phyloP scores from a whole-genome alignment of 1,140 invertebrate genomes.

The Drosophila santomea region DNA sequence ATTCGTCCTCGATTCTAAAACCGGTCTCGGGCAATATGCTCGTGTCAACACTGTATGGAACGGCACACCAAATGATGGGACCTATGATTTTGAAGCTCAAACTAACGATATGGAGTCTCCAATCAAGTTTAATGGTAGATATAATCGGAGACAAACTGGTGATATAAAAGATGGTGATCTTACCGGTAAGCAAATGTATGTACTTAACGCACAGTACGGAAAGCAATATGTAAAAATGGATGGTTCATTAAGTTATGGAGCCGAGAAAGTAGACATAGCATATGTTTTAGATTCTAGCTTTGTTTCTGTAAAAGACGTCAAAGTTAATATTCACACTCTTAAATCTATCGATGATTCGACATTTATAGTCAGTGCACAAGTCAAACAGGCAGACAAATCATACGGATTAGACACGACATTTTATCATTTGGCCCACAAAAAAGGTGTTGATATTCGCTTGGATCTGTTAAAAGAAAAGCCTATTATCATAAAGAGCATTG shows the following conservation, averaged over 20 bases:
- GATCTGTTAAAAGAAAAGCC: slow-evolving; percentile 72
- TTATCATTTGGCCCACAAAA: slow-evolving; percentile 58
- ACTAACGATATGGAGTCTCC: slow-evolving; percentile 46
- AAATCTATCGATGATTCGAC: slow-evolving; percentile 85
- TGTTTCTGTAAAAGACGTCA: slow-evolving; percentile 86
- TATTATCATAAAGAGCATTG: slow-evolving; percentile 86
- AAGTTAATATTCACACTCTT: slow-evolving; percentile 86
- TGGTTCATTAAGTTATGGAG: slow-evolving; percentile 29
- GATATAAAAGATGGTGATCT: slow-evolving; percentile 31
- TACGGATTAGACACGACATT: slow-evolving; percentile 55
- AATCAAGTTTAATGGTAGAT: slow-evolving; percentile 62
- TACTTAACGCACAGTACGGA: slow-evolving; percentile 52
- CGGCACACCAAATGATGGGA: slow-evolving; percentile 50
- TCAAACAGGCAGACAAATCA: slow-evolving; percentile 41
- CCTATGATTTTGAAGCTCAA: slow-evolving; percentile 54
- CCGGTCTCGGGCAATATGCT: slow-evolving; percentile 52
- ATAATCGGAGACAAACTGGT: slow-evolving; percentile 40
- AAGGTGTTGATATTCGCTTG: slow-evolving; percentile 55
- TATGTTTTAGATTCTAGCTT: slow-evolving; percentile 84
- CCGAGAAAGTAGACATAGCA: slow-evolving; percentile 23
- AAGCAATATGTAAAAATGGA: slow-evolving; percentile 58
- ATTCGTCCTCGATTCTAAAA: slow-evolving; percentile 44
- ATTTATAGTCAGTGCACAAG: slow-evolving; percentile 41
- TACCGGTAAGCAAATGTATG: slow-evolving; percentile 44
- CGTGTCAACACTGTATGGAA: slow-evolving; percentile 45